Conservation (phyloP, 2,113 vertebrate genomes). For the Callopanchax toddi region DNA sequence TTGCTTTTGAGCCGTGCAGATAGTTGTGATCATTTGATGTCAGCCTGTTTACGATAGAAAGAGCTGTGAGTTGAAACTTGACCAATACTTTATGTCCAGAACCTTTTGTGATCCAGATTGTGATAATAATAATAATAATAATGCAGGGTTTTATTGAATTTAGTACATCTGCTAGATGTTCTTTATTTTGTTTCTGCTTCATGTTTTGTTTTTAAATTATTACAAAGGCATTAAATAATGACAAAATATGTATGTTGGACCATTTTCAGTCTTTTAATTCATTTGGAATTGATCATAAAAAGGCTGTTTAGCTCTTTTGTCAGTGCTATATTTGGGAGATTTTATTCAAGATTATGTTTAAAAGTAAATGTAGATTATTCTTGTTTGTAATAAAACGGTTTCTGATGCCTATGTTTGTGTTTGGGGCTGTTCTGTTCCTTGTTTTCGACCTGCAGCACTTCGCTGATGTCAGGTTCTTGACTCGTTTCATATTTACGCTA, state of each 20-base stretch:
- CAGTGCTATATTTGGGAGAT: slow-evolving; percentile 1
- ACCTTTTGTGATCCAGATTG: slow-evolving; percentile 38
- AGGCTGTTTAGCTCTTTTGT: not conserved
- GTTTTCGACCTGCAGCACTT: slow-evolving; percentile 32
- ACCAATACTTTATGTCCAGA: slow-evolving; percentile 16
- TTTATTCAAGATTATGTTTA: slow-evolving; percentile 13
- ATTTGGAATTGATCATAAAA: slow-evolving; percentile 4
- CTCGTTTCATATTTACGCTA: slow-evolving; percentile 48
- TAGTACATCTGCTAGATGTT: slow-evolving; percentile 5
- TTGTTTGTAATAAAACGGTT: slow-evolving; percentile 19
- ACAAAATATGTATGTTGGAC: slow-evolving; percentile 1
- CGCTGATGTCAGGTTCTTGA: slow-evolving; percentile 56
- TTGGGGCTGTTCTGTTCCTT: slow-evolving; percentile 20
- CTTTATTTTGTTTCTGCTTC: slow-evolving; percentile 3
- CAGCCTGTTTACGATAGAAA: slow-evolving; percentile 19
- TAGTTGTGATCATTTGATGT: slow-evolving; percentile 28
- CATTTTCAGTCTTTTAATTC: too few relatives aligned
- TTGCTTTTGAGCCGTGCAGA: slow-evolving; percentile 23
- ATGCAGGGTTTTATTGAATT: slow-evolving; percentile 20
- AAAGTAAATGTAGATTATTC: not conserved
- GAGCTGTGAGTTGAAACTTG: slow-evolving; percentile 20
- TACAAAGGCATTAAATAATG: not conserved
- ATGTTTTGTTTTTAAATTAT: slow-evolving; percentile 10
- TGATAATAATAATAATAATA: not conserved
- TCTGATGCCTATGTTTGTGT: slow-evolving; percentile 26